These are phyloP conservation scores for Lucifuga dentata DNA, from an alignment of 2,113 vertebrate species.

Conservation along the genomic window DNA sequence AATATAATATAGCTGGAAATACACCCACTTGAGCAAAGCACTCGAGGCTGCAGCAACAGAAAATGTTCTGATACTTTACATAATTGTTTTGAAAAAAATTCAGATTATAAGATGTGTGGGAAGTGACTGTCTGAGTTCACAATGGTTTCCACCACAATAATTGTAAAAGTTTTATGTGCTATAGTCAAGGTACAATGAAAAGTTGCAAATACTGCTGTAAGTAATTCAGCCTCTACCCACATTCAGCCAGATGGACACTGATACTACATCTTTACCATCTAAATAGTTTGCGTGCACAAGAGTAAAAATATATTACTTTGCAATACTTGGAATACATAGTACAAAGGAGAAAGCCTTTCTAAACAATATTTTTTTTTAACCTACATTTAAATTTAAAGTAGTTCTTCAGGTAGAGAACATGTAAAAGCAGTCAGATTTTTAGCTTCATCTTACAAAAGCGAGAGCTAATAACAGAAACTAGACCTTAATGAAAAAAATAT, in stretches of 20 bases:
- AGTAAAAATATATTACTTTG: not conserved
- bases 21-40: constrained; percentile 15
- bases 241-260: constrained; percentile 15
- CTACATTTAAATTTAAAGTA: not conserved
- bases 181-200: constrained; percentile 44
- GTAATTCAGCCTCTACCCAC: constrained; percentile 54
- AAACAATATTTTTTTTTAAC: too few species aligned
- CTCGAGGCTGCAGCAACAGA: constrained; percentile 26
- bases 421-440: too few species aligned
- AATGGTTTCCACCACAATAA: constrained; percentile 47
- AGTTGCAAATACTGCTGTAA: constrained; percentile 33
- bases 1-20: constrained; percentile 25
- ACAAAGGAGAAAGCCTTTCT: constrained; percentile 20
- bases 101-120: constrained; percentile 39
- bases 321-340: not conserved
- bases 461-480: too few species aligned
- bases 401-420: too few species aligned
- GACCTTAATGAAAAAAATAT: too few species aligned
- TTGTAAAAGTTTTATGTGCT: constrained; percentile 41
- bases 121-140: constrained; percentile 37
- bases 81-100: constrained; percentile 49
- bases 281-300: constrained; percentile 14
- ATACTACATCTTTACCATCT: constrained; percentile 3
- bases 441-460: too few species aligned
- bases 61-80: constrained; percentile 45